phyloP scores from a whole-genome alignment of 2,888 invertebrate species.

The Pachydiplax longipennis region DNA sequence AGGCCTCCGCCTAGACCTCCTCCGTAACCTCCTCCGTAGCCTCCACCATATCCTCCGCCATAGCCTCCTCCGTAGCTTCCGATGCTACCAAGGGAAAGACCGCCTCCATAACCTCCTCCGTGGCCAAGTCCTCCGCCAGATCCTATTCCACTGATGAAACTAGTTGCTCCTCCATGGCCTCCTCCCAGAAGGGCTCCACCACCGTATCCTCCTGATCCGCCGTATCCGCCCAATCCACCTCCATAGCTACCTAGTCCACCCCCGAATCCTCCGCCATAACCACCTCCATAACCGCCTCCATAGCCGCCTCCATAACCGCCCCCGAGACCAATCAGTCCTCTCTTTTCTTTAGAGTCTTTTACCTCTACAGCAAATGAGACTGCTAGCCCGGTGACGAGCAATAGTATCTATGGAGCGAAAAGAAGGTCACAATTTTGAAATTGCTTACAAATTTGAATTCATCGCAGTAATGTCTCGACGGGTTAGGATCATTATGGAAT shows the following conservation, averaged over 20 bases:
- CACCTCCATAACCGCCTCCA: background rate
- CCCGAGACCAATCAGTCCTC: background rate
- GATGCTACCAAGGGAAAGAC: background rate
- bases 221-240: background rate
- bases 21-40: conserved; percentile 49
- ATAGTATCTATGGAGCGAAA: background rate
- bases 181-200: background rate
- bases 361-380: background rate
- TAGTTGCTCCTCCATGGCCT: background rate
- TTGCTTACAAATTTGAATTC: no score
- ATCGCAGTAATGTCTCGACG: no score
- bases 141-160: conserved; percentile 47
- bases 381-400: background rate
- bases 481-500: no score
- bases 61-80: background rate
- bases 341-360: background rate
- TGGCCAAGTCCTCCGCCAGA: conserved; percentile 45
- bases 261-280: background rate
- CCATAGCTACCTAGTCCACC: background rate
- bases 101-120: background rate
- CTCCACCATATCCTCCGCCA: background rate
- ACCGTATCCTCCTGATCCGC: background rate
- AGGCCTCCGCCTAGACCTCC: conserved; percentile 58
- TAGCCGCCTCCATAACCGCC: background rate
- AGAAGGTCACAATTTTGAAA: background rate